These are phyloP conservation scores for Wiebesia pumilae DNA, from an alignment of 1,140 invertebrate species.

Conservation along the genomic window DNA sequence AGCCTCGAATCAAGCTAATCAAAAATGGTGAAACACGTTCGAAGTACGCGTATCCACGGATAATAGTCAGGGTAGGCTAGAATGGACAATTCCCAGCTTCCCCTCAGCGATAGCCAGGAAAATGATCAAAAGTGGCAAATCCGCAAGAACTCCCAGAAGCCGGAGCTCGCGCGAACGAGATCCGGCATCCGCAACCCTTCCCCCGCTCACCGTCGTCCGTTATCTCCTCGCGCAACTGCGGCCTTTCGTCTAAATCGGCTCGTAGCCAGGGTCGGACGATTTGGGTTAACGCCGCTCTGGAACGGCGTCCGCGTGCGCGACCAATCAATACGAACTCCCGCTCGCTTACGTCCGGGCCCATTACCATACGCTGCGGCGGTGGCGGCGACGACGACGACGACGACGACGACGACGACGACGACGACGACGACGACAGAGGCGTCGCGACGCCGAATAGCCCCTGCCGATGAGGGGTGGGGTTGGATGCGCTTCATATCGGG, in stretches of 20 bases:
- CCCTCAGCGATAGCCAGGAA: background rate
- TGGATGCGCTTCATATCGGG: too few species aligned
- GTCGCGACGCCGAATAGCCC: background rate
- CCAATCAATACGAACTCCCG: background rate
- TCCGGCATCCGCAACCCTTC: too few species aligned
- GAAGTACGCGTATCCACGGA: too few species aligned
- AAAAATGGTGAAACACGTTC: too few species aligned
- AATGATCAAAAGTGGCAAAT: background rate
- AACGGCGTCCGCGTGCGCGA: background rate
- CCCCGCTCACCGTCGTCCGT: too few species aligned
- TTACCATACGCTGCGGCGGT: background rate
- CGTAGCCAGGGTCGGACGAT: background rate
- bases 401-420: background rate
- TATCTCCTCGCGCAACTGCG: background rate
- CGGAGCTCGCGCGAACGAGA: too few species aligned
- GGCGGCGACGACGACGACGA: background rate
- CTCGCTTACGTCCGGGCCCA: background rate
- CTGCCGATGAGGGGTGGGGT: too few species aligned
- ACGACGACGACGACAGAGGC: background rate
- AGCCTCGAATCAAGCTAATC: too few species aligned
- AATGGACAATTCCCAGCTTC: too few species aligned
- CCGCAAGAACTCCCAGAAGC: background rate
- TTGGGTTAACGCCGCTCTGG: conserved; percentile 1
- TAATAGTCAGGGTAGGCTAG: too few species aligned
- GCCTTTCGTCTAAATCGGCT: background rate